phyloP scores from a whole-genome alignment of 2,797 vertebrate species.

The Falco rusticolus region DNA sequence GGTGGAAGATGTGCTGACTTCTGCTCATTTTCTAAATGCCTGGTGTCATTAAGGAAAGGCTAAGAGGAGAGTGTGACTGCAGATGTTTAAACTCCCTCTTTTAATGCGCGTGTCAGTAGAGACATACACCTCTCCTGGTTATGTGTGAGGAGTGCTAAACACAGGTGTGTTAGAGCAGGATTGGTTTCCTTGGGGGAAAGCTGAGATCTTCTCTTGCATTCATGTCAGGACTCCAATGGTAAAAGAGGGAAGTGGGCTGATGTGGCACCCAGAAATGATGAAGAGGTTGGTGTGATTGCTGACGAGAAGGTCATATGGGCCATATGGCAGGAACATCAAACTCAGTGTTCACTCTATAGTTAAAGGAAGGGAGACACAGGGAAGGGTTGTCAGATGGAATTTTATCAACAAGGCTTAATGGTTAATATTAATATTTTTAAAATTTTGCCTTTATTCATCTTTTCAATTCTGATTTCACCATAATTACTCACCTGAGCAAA shows the following conservation, averaged over 20 bases:
- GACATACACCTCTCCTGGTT: neutral
- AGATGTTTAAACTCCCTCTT: neutral
- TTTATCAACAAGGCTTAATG: neutral
- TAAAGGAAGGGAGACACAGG: neutral
- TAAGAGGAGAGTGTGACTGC: neutral
- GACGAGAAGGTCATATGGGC: neutral
- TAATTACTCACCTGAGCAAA: neutral
- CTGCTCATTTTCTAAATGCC: neutral
- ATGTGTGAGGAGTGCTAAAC: neutral
- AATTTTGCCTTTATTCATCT: neutral
- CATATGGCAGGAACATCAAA: neutral
- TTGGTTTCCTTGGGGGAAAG: neutral
- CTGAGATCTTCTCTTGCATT: too few relatives aligned
- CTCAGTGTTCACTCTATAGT: neutral
- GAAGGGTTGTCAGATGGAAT: neutral
- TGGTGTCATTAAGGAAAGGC: neutral
- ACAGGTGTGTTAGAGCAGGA: too few relatives aligned
- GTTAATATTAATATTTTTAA: too few relatives aligned
- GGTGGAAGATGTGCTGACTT: neutral
- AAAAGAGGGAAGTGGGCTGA: neutral
- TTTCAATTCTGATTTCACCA: neutral
- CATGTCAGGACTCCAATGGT: neutral
- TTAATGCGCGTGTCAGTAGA: fast-evolving
- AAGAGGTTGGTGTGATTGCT: neutral
- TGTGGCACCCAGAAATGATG: neutral